Evolutionary conservation across 2,113 vertebrate genomes (phyloP), one percentile per base, ranked within the genome.

Genomic region (Platichthys stellatus): DNA sequence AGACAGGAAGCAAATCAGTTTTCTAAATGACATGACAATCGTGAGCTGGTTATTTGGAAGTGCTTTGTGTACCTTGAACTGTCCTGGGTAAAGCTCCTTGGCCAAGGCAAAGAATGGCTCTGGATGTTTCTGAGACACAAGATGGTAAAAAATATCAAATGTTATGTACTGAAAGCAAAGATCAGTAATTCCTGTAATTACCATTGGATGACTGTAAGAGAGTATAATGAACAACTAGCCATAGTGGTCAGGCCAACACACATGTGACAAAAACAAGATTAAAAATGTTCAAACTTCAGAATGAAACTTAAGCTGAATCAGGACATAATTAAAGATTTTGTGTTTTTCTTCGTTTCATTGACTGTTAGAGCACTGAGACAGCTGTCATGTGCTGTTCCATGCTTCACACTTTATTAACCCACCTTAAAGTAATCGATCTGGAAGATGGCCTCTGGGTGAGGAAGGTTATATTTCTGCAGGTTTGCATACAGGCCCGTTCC

Each of bases 371-470:
- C 11, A 3, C 13, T 0, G 5, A 12, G n/a, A 38, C 23, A 70
- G 2, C 3, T 3, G 4, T 49, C 31, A 61, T 26, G 10, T 14
- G 0, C 14, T n/a, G 4, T 0, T 3, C 54, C 12, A 0, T 45
- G 13, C 31, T 24, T 69, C 17, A 65, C 63, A 38, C 2, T 20
- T 14, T 5, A 60, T 69, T 23, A 14, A 11, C 80, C 73, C 47
- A 97, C 97, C 95, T 97, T 96, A 74, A 98, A 98, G 84, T 96
- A 98, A 72, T 94, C 89, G 1, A 97, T 95, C 82, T 98, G 96
- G 45, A 98, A 98, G 79, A 98, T 97, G 88, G 97, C 97, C 87
- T 97, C 96, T 0, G 97, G 97, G 76, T 97, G 97, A 1, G 97
- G 97, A 14, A 98, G 93, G 43, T 92, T 90, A 64, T 97, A 98